These are phyloP conservation scores for Myoxocephalus aenaeus DNA, from an alignment of 2,797 vertebrate genomes.

Conservation along the genomic window DNA sequence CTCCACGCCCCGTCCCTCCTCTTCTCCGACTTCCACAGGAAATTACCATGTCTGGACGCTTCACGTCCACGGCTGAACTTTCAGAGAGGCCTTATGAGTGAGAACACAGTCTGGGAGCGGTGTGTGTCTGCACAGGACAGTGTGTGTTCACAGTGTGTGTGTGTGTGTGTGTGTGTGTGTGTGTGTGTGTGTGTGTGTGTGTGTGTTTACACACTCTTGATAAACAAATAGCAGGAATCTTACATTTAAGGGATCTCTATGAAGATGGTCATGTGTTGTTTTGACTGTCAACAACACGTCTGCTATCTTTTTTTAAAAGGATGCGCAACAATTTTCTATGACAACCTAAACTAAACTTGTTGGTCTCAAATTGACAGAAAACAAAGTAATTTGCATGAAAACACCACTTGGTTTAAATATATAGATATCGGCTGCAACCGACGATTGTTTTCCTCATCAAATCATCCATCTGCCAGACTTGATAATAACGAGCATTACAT, in stretches of 20 bases:
- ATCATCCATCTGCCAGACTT: background rate
- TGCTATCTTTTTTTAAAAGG: background rate
- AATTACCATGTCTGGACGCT: conserved; percentile 78
- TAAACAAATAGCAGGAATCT: background rate
- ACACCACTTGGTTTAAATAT: background rate
- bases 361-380: conserved; percentile 1
- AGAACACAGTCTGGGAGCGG: conserved; percentile 48
- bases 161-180: background rate
- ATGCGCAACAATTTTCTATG: background rate
- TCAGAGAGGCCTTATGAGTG: conserved; percentile 38
- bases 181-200: too few species aligned
- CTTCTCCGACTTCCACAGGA: conserved; percentile 76
- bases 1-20: background rate
- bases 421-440: background rate
- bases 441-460: background rate
- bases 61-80: conserved; percentile 52
- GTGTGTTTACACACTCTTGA: background rate
- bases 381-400: background rate
- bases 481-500: background rate
- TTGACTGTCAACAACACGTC: background rate
- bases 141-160: background rate
- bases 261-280: background rate
- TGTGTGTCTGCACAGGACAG: background rate
- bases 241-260: background rate
- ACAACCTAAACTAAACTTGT: background rate